These are phyloP conservation scores for Pelecanoides urinatrix DNA, from an alignment of 2,113 vertebrate genomes.

Conservation along the genomic window DNA sequence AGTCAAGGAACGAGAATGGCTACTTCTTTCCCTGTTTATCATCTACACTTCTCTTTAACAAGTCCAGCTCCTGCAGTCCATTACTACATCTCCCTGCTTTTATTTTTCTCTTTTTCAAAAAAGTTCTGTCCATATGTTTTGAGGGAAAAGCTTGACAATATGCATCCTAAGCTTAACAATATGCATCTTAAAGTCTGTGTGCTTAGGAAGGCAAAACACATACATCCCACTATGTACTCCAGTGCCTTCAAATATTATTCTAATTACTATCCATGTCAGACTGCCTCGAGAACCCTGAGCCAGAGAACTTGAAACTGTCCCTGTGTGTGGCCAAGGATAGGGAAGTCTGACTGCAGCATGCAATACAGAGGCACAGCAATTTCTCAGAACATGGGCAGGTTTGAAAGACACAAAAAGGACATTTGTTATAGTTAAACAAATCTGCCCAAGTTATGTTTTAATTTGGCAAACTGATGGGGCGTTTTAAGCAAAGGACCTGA, in stretches of 20 bases:
- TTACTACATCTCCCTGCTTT: background rate
- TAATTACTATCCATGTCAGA: background rate
- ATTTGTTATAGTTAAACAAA: background rate
- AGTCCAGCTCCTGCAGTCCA: background rate
- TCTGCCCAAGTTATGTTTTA: background rate
- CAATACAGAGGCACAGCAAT: background rate
- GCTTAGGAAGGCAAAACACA: background rate
- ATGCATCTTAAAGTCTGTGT: background rate
- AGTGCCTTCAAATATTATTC: background rate
- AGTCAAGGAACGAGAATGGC: background rate
- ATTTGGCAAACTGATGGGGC: background rate
- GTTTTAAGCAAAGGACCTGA: background rate
- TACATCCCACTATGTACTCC: rapidly evolving
- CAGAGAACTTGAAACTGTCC: background rate
- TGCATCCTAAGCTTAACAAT: background rate
- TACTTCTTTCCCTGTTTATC: background rate
- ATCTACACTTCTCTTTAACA: background rate
- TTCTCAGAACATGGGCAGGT: background rate
- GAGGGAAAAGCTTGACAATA: background rate
- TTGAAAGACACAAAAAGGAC: background rate
- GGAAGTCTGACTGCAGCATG: background rate
- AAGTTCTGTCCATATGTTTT: background rate
- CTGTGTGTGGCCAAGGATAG: background rate
- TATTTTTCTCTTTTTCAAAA: background rate
- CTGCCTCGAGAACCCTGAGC: background rate